These are phyloP conservation scores for Drosophila lacicola DNA, from an alignment of 2,888 invertebrate genomes.

Conservation along the genomic window DNA sequence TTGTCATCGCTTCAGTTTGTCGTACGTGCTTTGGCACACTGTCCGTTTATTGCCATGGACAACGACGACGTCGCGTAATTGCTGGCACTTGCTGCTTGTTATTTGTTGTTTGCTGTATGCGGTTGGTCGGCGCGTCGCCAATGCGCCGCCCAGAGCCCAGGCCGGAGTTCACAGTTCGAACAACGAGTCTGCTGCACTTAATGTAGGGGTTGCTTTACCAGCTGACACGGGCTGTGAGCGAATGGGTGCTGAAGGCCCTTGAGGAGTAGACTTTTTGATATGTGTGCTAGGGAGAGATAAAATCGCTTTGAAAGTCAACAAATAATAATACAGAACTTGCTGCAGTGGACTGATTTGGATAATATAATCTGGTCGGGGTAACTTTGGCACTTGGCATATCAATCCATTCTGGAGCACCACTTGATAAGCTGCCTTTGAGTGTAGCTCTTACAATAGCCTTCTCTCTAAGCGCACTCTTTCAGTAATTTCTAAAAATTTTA, in stretches of 20 bases:
- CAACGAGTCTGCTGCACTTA: conserved; percentile 38
- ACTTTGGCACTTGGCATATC: no score
- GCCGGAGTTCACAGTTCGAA: conserved; percentile 10
- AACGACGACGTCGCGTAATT: conserved; percentile 61
- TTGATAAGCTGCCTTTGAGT: not conserved
- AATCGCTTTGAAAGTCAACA: not conserved
- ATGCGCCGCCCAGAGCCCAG: conserved; percentile 3
- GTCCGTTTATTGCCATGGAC: conserved; percentile 71
- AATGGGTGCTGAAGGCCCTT: conserved; percentile 13
- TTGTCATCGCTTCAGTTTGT: conserved; percentile 77
- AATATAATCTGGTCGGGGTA: no score
- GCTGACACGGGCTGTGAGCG: conserved; percentile 12
- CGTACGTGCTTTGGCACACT: conserved; percentile 78
- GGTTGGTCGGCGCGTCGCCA: conserved; percentile 52
- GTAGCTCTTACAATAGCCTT: not conserved
- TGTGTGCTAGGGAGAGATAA: not conserved
- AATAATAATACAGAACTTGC: no score
- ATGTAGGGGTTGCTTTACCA: conserved; percentile 62
- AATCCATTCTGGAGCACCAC: no score
- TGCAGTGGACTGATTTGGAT: no score
- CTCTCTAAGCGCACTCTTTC: conserved; percentile 2
- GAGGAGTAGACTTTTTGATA: conserved; percentile 5
- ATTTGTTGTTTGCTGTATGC: conserved; percentile 57
- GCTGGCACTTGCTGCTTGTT: conserved; percentile 69
- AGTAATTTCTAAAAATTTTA: conserved; percentile 48